Evolutionary conservation across 2,888 invertebrate species (phyloP), one percentile per base, ranked within the genome.

Genomic region (Ophion obscuratus): DNA sequence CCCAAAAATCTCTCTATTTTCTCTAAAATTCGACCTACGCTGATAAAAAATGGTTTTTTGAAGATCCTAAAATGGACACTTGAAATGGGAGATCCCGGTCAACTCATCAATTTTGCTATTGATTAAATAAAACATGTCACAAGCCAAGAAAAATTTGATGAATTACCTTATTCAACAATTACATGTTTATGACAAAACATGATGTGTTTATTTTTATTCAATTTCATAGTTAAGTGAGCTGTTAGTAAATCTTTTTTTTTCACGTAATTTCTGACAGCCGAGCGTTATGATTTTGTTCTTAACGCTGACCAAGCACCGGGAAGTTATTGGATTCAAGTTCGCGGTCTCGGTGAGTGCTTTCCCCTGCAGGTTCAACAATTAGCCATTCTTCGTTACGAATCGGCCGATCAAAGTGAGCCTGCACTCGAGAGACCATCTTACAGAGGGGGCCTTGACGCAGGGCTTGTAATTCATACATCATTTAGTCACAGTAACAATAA

Each of bases 281-380:
- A 96, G 90, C 95, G 96, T 47, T 95, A 95, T 93, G 96, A 96
- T 88, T 95, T 96, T 4, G 94, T 96, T 1, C 90, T 96, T 2
- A 90, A 92, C 47, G 94, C 95, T 0, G 93, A 94, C 83, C 94
- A 95, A 86, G 87, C 89, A 0, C 88, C 92, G 3, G 94, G 91
- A 10, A 94, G 94, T 24, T 95, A 95, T 89, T 95, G 95, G 95
- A 95, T 95, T 78, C 94, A 95, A 84, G 93, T 94, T 61, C 93
- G 94, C 66, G 95, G 95, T 36, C 90, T 95, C 7, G 94, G 95
- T 59, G 94, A 96, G 97, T 95, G 95, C 88, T 91, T 88, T 0
- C 74, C 62, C 9, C 83, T 84, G 17, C 70, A 90, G 20, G 89
- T 92, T 1, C 94, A 94, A 84, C 95, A 95, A 91, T 92, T 95